phyloP scores from a whole-genome alignment of 1,140 invertebrate species.

The Eubasilissa regina region DNA sequence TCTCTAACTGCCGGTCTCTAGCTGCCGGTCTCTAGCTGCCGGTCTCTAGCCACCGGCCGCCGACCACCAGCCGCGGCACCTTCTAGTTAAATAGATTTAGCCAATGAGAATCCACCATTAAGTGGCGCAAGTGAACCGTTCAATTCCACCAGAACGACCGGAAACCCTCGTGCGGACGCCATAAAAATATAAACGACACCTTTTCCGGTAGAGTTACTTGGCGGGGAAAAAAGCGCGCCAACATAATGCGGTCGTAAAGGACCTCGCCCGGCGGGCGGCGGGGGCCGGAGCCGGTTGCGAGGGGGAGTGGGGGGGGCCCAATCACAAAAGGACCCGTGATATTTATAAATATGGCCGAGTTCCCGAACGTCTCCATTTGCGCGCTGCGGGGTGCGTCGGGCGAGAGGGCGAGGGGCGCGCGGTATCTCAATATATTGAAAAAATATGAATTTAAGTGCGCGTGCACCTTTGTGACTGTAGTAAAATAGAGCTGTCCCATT shows the following conservation, averaged over 20 bases:
- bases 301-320: background rate
- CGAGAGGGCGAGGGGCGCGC: background rate
- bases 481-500: background rate
- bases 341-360: conserved; percentile 50
- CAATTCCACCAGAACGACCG: conserved; percentile 46
- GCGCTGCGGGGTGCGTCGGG: background rate
- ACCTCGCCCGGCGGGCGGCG: too few relatives aligned
- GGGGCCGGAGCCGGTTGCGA: too few relatives aligned
- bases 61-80: too few relatives aligned
- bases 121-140: conserved; percentile 41
- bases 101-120: too few relatives aligned
- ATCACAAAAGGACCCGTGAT: conserved; percentile 53
- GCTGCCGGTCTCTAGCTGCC: too few relatives aligned
- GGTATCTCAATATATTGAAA: background rate
- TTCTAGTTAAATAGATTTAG: too few relatives aligned
- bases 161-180: conserved; percentile 36
- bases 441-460: background rate
- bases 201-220: conserved; percentile 49
- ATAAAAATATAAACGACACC: conserved; percentile 58
- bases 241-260: conserved; percentile 52
- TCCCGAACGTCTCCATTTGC: background rate
- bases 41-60: too few relatives aligned
- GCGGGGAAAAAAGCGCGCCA: conserved; percentile 21
- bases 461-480: background rate
- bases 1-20: too few relatives aligned